Evolutionary conservation across 2,888 invertebrate species (phyloP), one percentile per base, ranked within the genome.

Genomic region (Gortyna flavago): DNA sequence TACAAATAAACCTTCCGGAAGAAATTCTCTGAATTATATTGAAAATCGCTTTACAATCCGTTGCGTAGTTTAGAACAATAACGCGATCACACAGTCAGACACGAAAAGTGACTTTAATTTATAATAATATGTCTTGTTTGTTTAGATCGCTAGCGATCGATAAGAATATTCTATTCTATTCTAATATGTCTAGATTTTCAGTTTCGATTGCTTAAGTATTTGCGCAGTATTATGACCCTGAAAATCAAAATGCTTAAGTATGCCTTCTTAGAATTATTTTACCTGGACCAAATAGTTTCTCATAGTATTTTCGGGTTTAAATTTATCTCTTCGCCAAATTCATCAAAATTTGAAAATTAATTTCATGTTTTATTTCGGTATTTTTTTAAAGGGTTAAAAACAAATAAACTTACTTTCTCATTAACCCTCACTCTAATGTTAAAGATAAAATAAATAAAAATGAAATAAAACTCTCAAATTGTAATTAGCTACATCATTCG

Each of bases 391-490:
- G 32, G 2, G 6, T 51, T 32, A 25, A 25, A 51, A 48, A 25
- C 3, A 38, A 9, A 38, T 1, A 62, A 29, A 73, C 25, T 25
- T 21, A 44, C 5, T 18, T 25, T 35, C 21, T 48, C 18, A 51
- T 32, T 32, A 32, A 77, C 35, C 18, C 18, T 48, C 25, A 21
- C 21, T 38, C 0, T 25, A 21, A 54, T 29, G 0, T 48, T 25
- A 11, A 54, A 57, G 13, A 69, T 32, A 69, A 44, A 57, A 76
- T n/a, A 48, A 48, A 38, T 29, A 9, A 57, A 2, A 57, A 67
- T 1, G 11, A 68, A 57, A 18, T 54, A 32, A 76, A 76, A 68
- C 25, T 41, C 38, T 51, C 35, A 70, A 35, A 48, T 48, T 69
- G 61, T 66, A 66, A 66, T 72, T 61, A 62, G 3, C 29, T 18